Base-by-base conservation (phyloP, 2,113 vertebrate species). In the Corythaeola cristata region DNA sequence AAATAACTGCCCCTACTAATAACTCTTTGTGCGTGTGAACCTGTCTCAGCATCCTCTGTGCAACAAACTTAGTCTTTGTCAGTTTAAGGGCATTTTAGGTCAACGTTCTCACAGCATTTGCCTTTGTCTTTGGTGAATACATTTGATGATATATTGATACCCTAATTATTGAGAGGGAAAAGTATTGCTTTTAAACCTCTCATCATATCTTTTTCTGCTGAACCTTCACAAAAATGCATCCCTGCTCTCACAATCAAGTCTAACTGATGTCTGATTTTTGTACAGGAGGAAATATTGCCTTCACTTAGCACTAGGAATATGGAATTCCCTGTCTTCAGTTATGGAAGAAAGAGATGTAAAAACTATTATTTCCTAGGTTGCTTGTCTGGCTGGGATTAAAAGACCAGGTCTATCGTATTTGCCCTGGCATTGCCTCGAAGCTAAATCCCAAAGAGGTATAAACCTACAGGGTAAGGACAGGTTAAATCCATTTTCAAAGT, bases 401-500 rank as follows among this genome's bases (percentile, higher is more conserved):
- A 94, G 59, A 80, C 32, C 19, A 76, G 45, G n/a, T 73, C 49
- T 73, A 12, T 76, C 11, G 32, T 80, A 73, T 85, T 82, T 87
- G 21, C 64, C 35, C 52, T 85, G 49, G n/a, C 33, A 18, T 39
- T 79, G 23, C 76, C 84, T 84, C 7, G 41, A 73, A 60, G 37
- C 13, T 90, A 55, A 81, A 90, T 56, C 33, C 26, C 23, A 45
- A 33, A 63, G 0, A 13, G 35, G 30, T 53, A 69, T 72, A 77
- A 85, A 67, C 8, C 41, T 89, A 55, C 60, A 75, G 49, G 63
- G 39, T 56, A 92, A 80, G 37, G 85, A 72, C 27, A 96, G 64
- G 76, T 94, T 94, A 94, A 97, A 95, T 66, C 62, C 5, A 63
- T 82, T 96, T 71, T 82, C 85, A 85, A n/a, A 92, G 56, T 78